A percentile compares a stretch with the other conserved stretches of the same genome.
phyloP scores from a whole-genome alignment of 1,140 invertebrate species.

The Drosophila pectinifera region DNA sequence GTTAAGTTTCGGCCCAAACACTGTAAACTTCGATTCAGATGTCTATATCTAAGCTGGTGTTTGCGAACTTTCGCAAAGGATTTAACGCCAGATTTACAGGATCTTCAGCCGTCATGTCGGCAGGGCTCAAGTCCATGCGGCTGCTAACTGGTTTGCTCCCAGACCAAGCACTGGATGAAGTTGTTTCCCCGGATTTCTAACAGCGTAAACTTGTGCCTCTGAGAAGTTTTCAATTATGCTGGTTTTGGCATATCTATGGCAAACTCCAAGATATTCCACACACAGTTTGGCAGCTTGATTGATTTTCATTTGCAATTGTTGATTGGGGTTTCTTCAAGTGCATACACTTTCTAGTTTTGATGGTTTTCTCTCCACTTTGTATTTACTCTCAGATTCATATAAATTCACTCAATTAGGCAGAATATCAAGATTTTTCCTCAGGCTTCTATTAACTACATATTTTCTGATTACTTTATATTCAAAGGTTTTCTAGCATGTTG shows the following conservation, averaged over 20 bases:
- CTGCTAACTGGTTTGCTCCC: constrained; percentile 18
- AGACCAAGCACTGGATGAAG: constrained; percentile 10
- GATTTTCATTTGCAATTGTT: constrained; percentile 20
- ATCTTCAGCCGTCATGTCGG: constrained; percentile 4
- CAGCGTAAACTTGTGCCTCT: constrained; percentile 5
- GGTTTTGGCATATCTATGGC: constrained; percentile 9
- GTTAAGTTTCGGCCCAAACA: constrained; percentile 57
- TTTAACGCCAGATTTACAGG: constrained; percentile 51
- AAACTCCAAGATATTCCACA: constrained; percentile 7
- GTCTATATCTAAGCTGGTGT: constrained; percentile 45
- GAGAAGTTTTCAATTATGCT: constrained; percentile 22
- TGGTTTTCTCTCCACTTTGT: not conserved
- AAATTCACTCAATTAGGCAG: not conserved
- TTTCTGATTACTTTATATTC: not conserved
- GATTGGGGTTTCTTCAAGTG: constrained; percentile 3
- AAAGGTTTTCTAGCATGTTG: not conserved
- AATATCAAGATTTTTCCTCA: no score
- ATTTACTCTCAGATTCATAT: not conserved
- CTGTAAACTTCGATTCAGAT: constrained; percentile 58
- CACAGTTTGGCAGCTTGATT: constrained; percentile 11
- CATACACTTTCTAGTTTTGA: not conserved
- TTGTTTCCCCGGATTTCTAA: constrained; percentile 5
- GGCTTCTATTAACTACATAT: no score
- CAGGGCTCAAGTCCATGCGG: not conserved
- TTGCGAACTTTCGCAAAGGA: constrained; percentile 40